Conservation (phyloP, 2,797 vertebrate genomes). For the Ficedula albicollis region DNA sequence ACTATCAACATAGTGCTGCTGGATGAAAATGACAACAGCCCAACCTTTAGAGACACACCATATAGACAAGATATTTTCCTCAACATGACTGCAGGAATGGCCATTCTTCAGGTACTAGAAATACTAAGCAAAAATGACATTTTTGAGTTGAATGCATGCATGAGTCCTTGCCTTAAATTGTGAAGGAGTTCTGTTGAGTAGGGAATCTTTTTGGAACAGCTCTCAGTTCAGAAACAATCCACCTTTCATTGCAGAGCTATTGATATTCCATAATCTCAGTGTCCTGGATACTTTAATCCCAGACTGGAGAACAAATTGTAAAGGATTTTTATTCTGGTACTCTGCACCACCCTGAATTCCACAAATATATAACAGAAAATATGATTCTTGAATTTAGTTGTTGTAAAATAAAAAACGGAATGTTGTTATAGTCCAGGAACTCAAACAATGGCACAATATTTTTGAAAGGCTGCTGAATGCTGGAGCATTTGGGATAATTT, state of each 20-base stretch:
- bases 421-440: background rate
- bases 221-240: background rate
- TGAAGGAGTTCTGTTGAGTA: background rate
- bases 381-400: background rate
- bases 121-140: background rate
- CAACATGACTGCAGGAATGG: slow-evolving; percentile 76
- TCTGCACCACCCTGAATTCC: background rate
- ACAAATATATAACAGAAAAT: background rate
- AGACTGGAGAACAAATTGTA: background rate
- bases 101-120: slow-evolving; percentile 76
- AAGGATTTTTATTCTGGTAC: background rate
- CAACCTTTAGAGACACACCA: slow-evolving; percentile 57
- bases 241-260: background rate
- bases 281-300: background rate
- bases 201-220: background rate
- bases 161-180: background rate
- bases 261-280: background rate
- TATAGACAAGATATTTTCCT: slow-evolving; percentile 71
- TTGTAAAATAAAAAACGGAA: background rate
- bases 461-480: background rate
- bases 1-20: slow-evolving; percentile 68
- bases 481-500: background rate
- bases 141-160: background rate
- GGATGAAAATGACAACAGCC: slow-evolving; percentile 83
- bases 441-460: background rate